phyloP scores from a whole-genome alignment of 2,797 vertebrate genomes.

The Echeneis naucrates region DNA sequence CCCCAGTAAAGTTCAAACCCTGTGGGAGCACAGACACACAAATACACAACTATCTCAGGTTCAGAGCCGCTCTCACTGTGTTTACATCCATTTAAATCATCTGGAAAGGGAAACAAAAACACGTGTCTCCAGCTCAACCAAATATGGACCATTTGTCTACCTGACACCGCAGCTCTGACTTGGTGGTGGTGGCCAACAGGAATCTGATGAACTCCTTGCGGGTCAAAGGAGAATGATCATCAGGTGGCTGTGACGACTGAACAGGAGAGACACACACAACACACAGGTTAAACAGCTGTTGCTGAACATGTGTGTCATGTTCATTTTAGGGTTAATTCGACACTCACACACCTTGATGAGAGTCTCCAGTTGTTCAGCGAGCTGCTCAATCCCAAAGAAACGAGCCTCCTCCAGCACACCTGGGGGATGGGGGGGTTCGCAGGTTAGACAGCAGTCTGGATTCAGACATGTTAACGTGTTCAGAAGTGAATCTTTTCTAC shows the following conservation, averaged over 20 bases:
- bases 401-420: slow-evolving; percentile 94
- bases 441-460: background rate
- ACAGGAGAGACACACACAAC: background rate
- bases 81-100: too few species aligned
- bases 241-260: slow-evolving; percentile 89
- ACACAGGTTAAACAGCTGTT: background rate
- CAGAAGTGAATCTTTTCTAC: slow-evolving; percentile 19
- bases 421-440: slow-evolving; percentile 52
- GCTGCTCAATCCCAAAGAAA: slow-evolving; percentile 94
- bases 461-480: accelerated
- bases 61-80: too few species aligned
- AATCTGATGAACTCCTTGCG: slow-evolving; percentile 92
- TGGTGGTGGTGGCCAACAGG: slow-evolving; percentile 93
- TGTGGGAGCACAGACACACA: slow-evolving; percentile 16
- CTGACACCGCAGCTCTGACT: slow-evolving; percentile 95
- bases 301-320: background rate
- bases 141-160: too few species aligned
- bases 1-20: slow-evolving; percentile 86
- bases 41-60: too few species aligned
- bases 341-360: slow-evolving; percentile 88
- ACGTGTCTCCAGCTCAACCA: too few species aligned
- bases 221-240: slow-evolving; percentile 93
- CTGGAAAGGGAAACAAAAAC: too few species aligned
- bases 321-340: accelerated
- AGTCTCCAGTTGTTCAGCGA: slow-evolving; percentile 91